phyloP scores from a whole-genome alignment of 2,797 vertebrate species.

The Anas capensis region DNA sequence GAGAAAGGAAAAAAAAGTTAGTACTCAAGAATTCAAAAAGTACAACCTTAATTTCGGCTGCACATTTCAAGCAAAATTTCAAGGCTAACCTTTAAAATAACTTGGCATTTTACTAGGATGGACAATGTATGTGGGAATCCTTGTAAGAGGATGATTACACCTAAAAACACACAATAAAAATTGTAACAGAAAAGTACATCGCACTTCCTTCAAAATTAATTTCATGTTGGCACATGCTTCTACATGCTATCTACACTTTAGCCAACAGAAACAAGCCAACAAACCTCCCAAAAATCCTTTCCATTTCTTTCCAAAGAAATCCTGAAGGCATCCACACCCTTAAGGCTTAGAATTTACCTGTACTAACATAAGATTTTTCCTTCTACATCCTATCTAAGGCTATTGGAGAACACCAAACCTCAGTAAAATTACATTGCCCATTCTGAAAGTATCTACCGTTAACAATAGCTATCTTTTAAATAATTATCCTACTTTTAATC shows the following conservation, averaged over 20 bases:
- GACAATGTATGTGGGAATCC: background rate
- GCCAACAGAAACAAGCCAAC: background rate
- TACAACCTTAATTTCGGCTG: background rate
- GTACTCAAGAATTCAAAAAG: background rate
- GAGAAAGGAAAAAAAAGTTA: background rate
- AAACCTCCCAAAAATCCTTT: background rate
- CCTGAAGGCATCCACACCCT: background rate
- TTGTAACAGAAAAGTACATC: background rate
- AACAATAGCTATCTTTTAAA: background rate
- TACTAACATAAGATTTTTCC: background rate
- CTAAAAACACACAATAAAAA: background rate
- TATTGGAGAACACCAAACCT: background rate
- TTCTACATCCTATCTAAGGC: background rate
- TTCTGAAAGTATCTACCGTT: background rate
- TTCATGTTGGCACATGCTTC: background rate
- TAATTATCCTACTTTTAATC: background rate
- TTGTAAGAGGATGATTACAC: background rate
- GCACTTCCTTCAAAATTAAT: background rate
- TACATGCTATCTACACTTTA: background rate
- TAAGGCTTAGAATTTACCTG: background rate
- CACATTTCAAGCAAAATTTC: background rate
- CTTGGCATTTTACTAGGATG: background rate
- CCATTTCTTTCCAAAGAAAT: background rate
- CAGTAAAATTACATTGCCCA: background rate
- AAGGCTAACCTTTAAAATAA: background rate